Conservation (phyloP, 2,888 invertebrate species). For the Rhagonycha fulva region DNA sequence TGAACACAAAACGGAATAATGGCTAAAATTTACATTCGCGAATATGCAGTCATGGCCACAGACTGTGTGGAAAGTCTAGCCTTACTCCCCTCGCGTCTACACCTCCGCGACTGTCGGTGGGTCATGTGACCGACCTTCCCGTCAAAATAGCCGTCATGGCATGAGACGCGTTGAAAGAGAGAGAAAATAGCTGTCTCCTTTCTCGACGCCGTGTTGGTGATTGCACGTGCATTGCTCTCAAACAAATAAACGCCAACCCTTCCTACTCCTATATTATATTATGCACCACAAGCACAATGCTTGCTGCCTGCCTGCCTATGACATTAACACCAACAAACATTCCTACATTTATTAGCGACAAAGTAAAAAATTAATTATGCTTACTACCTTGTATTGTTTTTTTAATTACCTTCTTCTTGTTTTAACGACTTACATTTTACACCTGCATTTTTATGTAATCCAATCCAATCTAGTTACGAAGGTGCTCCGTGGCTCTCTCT, state of each 20-base stretch:
- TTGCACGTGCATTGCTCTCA: constrained; percentile 36
- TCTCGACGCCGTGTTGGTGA: constrained; percentile 31
- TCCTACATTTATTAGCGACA: not conserved
- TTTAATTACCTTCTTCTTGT: not conserved
- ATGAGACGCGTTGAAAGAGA: constrained; percentile 27
- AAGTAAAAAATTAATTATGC: not conserved
- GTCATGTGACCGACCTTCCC: constrained; percentile 84
- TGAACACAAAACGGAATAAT: constrained; percentile 37
- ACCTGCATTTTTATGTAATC: not conserved
- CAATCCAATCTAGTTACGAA: not conserved
- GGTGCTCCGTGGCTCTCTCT: not conserved
- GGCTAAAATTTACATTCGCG: constrained; percentile 33
- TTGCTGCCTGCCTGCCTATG: not conserved
- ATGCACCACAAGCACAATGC: constrained; percentile 1
- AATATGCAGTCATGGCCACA: constrained; percentile 36
- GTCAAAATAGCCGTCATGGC: constrained; percentile 72
- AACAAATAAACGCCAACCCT: constrained; percentile 26
- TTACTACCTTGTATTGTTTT: not conserved
- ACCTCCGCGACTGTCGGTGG: constrained; percentile 45
- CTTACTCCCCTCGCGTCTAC: constrained; percentile 41
- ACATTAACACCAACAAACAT: not conserved
- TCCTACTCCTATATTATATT: not conserved
- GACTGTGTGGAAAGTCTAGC: constrained; percentile 65
- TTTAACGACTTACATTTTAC: not conserved
- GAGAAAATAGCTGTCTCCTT: constrained; percentile 30